Evolutionary conservation across 2,113 vertebrate species (phyloP), one percentile per base, ranked within the genome.

Genomic region (Maccullochella peelii): DNA sequence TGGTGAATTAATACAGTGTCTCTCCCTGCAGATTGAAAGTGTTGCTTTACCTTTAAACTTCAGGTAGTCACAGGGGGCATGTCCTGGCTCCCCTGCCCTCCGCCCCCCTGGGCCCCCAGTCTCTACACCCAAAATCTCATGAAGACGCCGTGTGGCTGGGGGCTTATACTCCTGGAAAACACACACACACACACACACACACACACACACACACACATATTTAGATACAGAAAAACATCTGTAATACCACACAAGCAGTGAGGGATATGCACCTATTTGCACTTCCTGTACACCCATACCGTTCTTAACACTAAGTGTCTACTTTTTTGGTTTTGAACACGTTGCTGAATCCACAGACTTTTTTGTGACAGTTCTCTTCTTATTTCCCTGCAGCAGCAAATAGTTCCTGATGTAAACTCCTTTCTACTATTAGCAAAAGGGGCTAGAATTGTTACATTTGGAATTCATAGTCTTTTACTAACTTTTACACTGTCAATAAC

Each of bases 41-140:
- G 61, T 16, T 12, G 23, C 1, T 36, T 80, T 74, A 94, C 94
- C 94, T 96, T 98, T 98, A 94, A 98, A 98, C 94, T 98, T 98
- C 93, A 98, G 96, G 95, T 98, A 98, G 95, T 98, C 97, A 55
- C 97, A 97, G 54, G 97, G 97, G 72, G 96, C 96, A 66, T 98
- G 97, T 86, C 97, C 97, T 78, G 97, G 97, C 91, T 98, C 97
- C 57, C 97, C 97, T 15, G 96, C 96, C 88, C 97, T 95, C 57
- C 97, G 95, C 18, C 97, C 97, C 25, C 97, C 97, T 2, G 97
- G 97, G 40, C 97, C 97, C 21, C 97, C 97, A 9, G 97, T 98
- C 94, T 98, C 97, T 84, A 98, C 97, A 77, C 97, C 97, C 90
- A 98, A 90, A 80, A 98, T 97, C 94, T 98, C 97, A 86, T 98